Percentiles rank a stretch among this genome's conserved stretches.
phyloP scores from a whole-genome alignment of 2,888 invertebrate genomes.

The Amphipoea oculea region DNA sequence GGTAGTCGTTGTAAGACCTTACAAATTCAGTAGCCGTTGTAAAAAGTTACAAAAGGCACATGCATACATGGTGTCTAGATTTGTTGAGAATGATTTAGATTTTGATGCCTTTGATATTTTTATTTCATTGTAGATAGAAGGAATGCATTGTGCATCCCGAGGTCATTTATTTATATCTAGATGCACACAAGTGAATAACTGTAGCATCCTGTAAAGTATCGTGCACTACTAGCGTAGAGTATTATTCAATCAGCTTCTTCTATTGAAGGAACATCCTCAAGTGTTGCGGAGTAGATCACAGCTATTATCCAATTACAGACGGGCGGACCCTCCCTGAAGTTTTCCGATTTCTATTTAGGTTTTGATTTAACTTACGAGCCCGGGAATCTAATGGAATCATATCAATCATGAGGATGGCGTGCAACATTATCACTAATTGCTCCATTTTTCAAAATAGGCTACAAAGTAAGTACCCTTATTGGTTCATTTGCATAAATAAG shows the following conservation, averaged over 20 bases:
- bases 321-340: neutral
- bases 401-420: neutral
- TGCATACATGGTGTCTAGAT: neutral
- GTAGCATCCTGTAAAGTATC: conserved; percentile 23
- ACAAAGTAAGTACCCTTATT: neutral
- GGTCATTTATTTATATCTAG: conserved; percentile 2
- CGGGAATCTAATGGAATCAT: neutral
- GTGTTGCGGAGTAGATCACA: neutral
- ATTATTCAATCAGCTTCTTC: conserved; percentile 39
- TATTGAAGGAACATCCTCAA: conserved; percentile 13
- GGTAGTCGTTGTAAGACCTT: neutral
- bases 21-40: neutral
- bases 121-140: neutral
- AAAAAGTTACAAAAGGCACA: neutral
- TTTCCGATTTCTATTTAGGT: neutral
- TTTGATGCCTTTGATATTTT: neutral
- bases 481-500: conserved; percentile 1
- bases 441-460: conserved; percentile 44
- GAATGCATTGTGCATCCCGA: conserved; percentile 2
- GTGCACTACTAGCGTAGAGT: conserved; percentile 8
- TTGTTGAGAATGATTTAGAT: neutral
- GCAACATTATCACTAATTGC: conserved; percentile 13
- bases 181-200: conserved; percentile 27
- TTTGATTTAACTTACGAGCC: neutral
- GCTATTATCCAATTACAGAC: conserved; percentile 15